Base-by-base conservation (phyloP, 2,113 vertebrate genomes). In the Turdus rufiventris region DNA sequence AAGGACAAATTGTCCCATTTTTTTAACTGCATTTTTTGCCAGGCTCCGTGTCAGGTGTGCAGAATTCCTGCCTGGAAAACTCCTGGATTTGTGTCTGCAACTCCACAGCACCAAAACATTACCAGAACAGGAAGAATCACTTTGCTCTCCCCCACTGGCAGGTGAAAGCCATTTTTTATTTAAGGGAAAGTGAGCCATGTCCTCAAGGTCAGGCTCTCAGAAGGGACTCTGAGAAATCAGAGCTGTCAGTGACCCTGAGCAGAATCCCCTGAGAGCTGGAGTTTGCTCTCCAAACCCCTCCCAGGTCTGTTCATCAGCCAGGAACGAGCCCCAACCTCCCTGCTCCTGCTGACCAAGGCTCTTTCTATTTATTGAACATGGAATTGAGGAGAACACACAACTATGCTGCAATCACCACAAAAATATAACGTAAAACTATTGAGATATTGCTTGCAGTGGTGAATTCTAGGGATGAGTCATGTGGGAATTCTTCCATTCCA, bases 41-140 rank as follows among this genome's bases (percentile, higher is more conserved):
- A 23, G 24, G 29, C 19, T 76, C 42, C 2, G 0, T 8, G 7
- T 54, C 57, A 57, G 63, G 20, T 0, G 1, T 2, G 5, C 40
- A 31, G n/a, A 5, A 3, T 14, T 70, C 42, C 58, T 3, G 4
- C 38, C 62, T 33, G 60, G 38, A 2, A 50, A 36, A 33, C 8
- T 9, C 34, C 65, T 7, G 48, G 14, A 18, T 54, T 79, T 58
- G 40, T 6, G 23, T 34, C 56, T 31, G 60, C 84, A 56, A 2
- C 38, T 58, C 38, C 25, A 9, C 34, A 28, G 63, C 63, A 34
- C 6, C 33, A 61, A 91, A 92, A 23, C 8, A 31, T 8, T 2
- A 19, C 26, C 47, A 53, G 62, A 38, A 31, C 1, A 13, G 43
- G 43, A 47, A 38, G 61, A 75, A 67, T n/a, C 57, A 6, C 65